Base-by-base conservation (phyloP, 2,888 invertebrate genomes). In the Automeris io region DNA sequence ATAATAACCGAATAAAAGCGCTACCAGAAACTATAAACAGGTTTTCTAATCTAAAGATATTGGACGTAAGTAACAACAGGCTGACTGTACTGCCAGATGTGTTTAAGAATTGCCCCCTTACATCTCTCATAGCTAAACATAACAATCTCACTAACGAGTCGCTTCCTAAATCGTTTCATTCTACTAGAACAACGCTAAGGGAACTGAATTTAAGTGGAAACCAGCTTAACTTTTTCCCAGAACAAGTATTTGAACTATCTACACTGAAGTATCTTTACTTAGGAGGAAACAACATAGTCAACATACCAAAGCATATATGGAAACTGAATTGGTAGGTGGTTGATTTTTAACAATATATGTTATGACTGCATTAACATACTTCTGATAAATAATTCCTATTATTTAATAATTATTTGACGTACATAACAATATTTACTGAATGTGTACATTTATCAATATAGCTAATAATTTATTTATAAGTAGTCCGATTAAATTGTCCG, bases 201-300 rank as follows among this genome's bases (percentile, higher is more conserved):
- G 96, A 96, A 67, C 76, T 99, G n/a, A 98, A 99, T 83, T 86
- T 99, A 22, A 97, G 97, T 77, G 99, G 99, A 5, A 99, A 99
- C 76, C 86, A 90, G 43, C 79, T 99, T 37, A 91, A 89, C 18
- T 86, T 89, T 34, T 94, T 99, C 64, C 98, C 99, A 1, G 92
- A 93, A 56, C 96, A 97, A 81, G 83, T 98, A 38, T 88, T 97
- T 46, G 93, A 96, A 47, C 77, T 97, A 51, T 70, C 82, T 16
- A 89, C 90, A 36, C 87, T 99, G 32, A 93, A 90, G 70, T 95
- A 94, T 70, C 89, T 99, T 18, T 97, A 98, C 75, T 82, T 98
- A 52, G 98, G 98, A 23, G 95, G 93, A 22, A 99, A 99, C 81
- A 88, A 88, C 49, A 94, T 99, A 60, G 81, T 88, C 40, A 89